Evolutionary conservation across 2,888 invertebrate genomes (phyloP), one percentile per base, ranked within the genome.

Genomic region (Argyresthia albistria): DNA sequence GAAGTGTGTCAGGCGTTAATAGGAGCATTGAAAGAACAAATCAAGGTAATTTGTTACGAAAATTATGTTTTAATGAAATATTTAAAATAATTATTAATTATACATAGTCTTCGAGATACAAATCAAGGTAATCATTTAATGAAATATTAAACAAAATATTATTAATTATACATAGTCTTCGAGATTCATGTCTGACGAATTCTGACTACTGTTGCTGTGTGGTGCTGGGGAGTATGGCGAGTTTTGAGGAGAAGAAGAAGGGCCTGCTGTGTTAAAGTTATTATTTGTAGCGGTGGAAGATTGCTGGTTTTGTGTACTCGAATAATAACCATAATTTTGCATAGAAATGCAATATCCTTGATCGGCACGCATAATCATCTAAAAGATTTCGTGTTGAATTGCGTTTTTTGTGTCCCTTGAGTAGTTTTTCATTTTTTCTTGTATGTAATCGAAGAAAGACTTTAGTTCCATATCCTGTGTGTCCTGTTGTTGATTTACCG

Each of bases 391-490:
- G 37, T 53, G 50, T 53, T 53, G 53, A 50, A 51, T 50, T 48
- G 53, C 37, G 35, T 53, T 53, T 53, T 53, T 53, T 53, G 53
- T 53, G 35, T 48, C 43, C 48, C 50, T 53, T 46, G 53, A 35
- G 50, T 53, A 53, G 50, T 50, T 50, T 53, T 53, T 53, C 37
- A 50, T 53, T 53, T 53, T 53, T 53, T 53, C 53, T 46, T 53
- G 53, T 53, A 53, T 49, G 36, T 50, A 53, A 53, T 53, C 50
- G 50, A 53, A 50, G 53, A 53, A 53, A 53, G 53, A 53, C 53
- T 46, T 46, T 53, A 53, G 53, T 49, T 53, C 53, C 42, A 46
- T 48, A 48, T 53, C 48, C 53, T 25, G 48, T 51, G 39, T 48
- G 43, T 53, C 48, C 53, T 25, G 48, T 51, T 50, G 51, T 51